Conservation (phyloP, 2,113 vertebrate genomes). For the Litocranius walleri region DNA sequence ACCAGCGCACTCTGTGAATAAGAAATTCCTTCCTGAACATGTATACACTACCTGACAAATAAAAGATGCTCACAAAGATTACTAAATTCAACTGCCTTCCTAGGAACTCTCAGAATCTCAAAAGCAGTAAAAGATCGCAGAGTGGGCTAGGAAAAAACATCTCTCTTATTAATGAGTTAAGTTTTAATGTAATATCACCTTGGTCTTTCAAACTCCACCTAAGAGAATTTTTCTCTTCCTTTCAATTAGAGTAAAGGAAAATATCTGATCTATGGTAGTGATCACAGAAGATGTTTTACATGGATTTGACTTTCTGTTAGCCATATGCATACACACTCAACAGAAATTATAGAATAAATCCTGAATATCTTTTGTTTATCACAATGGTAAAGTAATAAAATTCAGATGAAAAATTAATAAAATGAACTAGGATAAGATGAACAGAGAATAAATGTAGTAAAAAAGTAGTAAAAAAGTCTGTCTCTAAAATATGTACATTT, state of each 20-base stretch:
- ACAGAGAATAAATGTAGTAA: background rate
- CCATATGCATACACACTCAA: background rate
- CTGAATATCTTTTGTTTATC: background rate
- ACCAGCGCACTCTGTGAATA: background rate
- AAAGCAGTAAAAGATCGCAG: background rate
- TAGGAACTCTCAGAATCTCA: background rate
- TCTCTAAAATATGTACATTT: background rate
- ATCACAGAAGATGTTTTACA: background rate
- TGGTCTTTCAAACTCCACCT: background rate
- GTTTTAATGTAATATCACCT: background rate
- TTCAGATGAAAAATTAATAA: background rate
- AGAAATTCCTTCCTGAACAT: background rate
- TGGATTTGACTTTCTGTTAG: background rate
- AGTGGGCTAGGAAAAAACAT: background rate
- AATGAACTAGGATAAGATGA: background rate
- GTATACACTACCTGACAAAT: background rate
- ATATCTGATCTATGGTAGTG: background rate
- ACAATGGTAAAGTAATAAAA: background rate
- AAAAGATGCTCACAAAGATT: background rate
- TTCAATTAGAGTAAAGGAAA: background rate
- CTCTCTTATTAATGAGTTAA: background rate
- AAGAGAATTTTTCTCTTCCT: background rate
- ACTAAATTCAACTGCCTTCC: background rate
- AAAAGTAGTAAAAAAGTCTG: background rate
- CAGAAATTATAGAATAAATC: background rate